Evolutionary conservation across 2,888 invertebrate species (phyloP).

Genomic region (Cantharis rustica): DNA sequence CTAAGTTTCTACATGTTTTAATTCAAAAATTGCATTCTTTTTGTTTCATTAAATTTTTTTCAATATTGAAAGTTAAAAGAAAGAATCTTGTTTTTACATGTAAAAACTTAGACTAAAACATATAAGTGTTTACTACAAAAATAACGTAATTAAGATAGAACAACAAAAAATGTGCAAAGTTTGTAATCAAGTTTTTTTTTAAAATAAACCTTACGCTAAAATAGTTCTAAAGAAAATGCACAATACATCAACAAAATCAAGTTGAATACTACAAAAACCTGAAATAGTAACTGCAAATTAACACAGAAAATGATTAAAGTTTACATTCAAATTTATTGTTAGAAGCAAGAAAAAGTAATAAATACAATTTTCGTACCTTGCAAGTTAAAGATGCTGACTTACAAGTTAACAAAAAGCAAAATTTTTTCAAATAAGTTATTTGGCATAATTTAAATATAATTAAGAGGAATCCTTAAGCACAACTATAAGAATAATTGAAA

Average conservation of each 20-base stretch:
- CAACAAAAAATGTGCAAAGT: neutral
- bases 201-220: conserved; percentile 4
- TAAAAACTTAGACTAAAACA: neutral
- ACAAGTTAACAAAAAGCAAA: neutral
- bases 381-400: neutral
- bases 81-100: neutral
- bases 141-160: neutral
- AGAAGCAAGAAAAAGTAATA: neutral
- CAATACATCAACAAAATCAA: conserved; percentile 44
- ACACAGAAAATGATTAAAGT: neutral
- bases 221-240: neutral
- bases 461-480: neutral
- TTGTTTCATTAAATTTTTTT: too few species aligned
- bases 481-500: too few species aligned
- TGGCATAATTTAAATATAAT: neutral
- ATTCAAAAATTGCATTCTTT: neutral
- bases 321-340: neutral
- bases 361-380: neutral
- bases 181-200: conserved; percentile 34
- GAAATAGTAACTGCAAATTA: conserved; percentile 5
- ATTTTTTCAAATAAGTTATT: too few species aligned
- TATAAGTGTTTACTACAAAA: neutral
- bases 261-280: conserved; percentile 36
- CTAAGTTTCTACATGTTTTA: conserved; percentile 39
- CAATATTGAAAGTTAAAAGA: too few species aligned